phyloP scores from a whole-genome alignment of 2,113 vertebrate genomes.

The Abramis brama region DNA sequence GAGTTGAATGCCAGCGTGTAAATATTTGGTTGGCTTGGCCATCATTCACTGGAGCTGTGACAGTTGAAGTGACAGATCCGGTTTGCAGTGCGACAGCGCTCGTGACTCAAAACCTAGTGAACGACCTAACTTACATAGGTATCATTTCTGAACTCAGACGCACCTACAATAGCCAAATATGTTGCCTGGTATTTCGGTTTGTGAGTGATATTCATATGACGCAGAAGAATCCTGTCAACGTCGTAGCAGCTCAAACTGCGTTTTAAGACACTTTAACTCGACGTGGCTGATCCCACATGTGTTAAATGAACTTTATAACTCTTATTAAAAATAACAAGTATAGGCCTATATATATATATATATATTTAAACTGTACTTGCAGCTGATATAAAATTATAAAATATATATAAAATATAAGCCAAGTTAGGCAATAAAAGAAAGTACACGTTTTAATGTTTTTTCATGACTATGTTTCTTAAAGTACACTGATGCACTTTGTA shows the following conservation, averaged over 20 bases:
- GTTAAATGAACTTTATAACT: background rate
- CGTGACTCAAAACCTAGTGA: background rate
- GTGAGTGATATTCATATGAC: background rate
- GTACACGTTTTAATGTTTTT: too few relatives aligned
- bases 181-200: background rate
- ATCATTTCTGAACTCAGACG: background rate
- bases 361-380: too few relatives aligned
- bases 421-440: too few relatives aligned
- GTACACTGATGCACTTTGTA: too few relatives aligned
- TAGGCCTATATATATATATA: too few relatives aligned
- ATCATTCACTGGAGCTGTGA: background rate
- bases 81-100: background rate
- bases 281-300: background rate
- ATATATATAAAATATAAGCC: too few relatives aligned
- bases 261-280: background rate
- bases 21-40: background rate
- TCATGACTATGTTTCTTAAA: too few relatives aligned
- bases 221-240: background rate
- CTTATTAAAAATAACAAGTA: too few relatives aligned
- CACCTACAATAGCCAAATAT: background rate
- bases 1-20: background rate
- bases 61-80: conserved; percentile 32
- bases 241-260: background rate
- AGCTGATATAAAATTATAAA: too few relatives aligned
- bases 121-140: background rate